Conservation (phyloP, 1,140 invertebrate species). For the Drosophila micromelanica region DNA sequence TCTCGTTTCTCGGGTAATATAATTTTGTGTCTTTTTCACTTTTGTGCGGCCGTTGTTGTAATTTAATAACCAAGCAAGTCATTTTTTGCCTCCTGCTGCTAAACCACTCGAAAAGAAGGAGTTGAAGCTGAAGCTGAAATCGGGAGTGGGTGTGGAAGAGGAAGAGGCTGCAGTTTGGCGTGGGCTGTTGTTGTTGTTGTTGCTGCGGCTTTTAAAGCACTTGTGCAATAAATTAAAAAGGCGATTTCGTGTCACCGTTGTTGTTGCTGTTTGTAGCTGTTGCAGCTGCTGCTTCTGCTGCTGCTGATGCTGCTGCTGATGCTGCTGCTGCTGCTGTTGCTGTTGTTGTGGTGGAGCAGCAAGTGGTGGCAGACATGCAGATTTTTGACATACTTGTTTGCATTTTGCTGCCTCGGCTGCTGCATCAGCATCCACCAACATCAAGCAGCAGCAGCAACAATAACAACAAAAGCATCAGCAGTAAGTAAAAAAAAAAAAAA, state of each 20-base stretch:
- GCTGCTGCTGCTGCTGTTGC: slow-evolving; percentile 36
- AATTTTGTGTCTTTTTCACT: slow-evolving; percentile 80
- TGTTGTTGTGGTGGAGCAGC: slow-evolving; percentile 42
- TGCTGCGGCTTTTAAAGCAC: slow-evolving; percentile 73
- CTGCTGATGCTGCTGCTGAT: slow-evolving; percentile 36
- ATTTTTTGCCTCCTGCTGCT: slow-evolving; percentile 81
- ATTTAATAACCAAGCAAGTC: slow-evolving; percentile 80
- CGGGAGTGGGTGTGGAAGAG: slow-evolving; percentile 29
- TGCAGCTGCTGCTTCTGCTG: slow-evolving; percentile 7
- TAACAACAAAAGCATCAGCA: slow-evolving; percentile 16
- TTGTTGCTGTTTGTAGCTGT: slow-evolving; percentile 36
- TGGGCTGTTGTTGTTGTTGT: slow-evolving; percentile 43
- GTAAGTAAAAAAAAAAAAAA: slow-evolving; percentile 20
- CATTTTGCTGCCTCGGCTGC: slow-evolving; percentile 76
- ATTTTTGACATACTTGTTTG: slow-evolving; percentile 83
- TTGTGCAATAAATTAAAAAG: slow-evolving; percentile 83
- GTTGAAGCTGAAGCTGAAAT: slow-evolving; percentile 1
- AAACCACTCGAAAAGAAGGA: slow-evolving; percentile 38
- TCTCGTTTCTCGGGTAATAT: slow-evolving; percentile 45
- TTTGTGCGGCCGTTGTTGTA: slow-evolving; percentile 72
- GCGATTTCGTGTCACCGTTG: slow-evolving; percentile 76
- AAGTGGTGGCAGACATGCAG: slow-evolving; percentile 82
- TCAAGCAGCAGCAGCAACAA: slow-evolving; percentile 50
- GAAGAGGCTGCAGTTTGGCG: slow-evolving; percentile 36
- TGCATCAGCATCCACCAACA: slow-evolving; percentile 56